Conservation (phyloP, 2,888 invertebrate genomes). For the Keiferia lycopersicella region DNA sequence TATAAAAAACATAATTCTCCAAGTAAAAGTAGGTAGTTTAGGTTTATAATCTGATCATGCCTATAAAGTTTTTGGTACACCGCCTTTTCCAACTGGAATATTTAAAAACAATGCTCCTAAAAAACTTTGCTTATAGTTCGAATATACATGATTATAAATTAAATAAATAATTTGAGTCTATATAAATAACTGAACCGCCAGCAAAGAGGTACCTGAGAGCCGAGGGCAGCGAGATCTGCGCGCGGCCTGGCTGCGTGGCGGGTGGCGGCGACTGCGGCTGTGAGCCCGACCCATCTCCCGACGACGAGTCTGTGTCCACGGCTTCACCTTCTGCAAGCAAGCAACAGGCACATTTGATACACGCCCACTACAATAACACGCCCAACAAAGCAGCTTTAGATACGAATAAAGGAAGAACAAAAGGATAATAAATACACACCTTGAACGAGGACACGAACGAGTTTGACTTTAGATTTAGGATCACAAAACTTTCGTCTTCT, state of each 20-base stretch:
- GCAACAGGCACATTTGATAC: neutral
- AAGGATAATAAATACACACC: neutral
- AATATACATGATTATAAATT: too few relatives aligned
- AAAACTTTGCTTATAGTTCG: too few relatives aligned
- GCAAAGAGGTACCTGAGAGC: slow-evolving; percentile 55
- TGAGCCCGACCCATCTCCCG: slow-evolving; percentile 63
- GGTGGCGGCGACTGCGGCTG: slow-evolving; percentile 61
- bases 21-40: too few relatives aligned
- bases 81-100: too few relatives aligned
- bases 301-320: slow-evolving; percentile 76
- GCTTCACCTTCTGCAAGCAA: slow-evolving; percentile 54
- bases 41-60: too few relatives aligned
- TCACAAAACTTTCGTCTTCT: neutral
- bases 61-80: too few relatives aligned
- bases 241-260: slow-evolving; percentile 52
- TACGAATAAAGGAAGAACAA: too few relatives aligned
- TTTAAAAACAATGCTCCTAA: too few relatives aligned
- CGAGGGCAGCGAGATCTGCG: slow-evolving; percentile 63
- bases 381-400: too few relatives aligned
- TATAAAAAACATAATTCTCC: too few relatives aligned
- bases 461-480: neutral
- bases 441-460: neutral
- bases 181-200: too few relatives aligned
- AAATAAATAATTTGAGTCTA: too few relatives aligned
- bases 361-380: neutral